Base-by-base conservation (phyloP, 2,113 vertebrate species). In the Sylvia atricapilla region DNA sequence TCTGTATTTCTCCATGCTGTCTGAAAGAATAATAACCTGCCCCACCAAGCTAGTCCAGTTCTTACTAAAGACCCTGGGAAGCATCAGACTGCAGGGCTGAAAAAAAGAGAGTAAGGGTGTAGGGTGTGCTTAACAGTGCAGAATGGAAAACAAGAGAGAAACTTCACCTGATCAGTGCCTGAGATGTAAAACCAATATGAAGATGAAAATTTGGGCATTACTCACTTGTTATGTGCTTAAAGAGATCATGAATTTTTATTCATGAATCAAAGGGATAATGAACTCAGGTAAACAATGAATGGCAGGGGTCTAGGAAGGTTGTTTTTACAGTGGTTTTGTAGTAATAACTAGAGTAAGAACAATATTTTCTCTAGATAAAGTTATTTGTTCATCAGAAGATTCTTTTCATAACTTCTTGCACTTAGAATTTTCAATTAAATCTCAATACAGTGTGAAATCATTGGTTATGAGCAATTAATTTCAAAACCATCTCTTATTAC, bases 41-140 rank as follows among this genome's bases (percentile, higher is more conserved):
- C 22, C 64, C 2, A 9, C 17, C 22, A 41, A 49, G n/a, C 74
- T n/a, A 19, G 41, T 9, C 31, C 25, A 59, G 27, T 33, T 79
- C 43, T 76, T 39, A 31, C 25, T 31, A 50, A 41, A 35, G 6
- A 21, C 18, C 3, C 24, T 43, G 41, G 49, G 56, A 27, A 37
- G 3, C 28, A 47, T 43, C 23, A 73, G 30, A 15, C 31, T 56
- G 47, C 27, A 39, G 23, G 50, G 41, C 46, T 91, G 55, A 44
- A 78, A 82, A 25, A 27, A 37, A 0, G 1, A 0, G 1, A 46
- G 30, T 37, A 35, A 52, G 62, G 50, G 8, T 4, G 23, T 75
- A 39, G 4, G 3, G 3, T 70, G 31, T 35, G 46, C 15, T 41
- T 35, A 59, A 53, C 5, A 41, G 11, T n/a, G n/a, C 6, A 20